Percentiles rank a stretch among this genome's conserved stretches.
phyloP scores from a whole-genome alignment of 2,113 vertebrate species.

The Microtus pennsylvanicus region DNA sequence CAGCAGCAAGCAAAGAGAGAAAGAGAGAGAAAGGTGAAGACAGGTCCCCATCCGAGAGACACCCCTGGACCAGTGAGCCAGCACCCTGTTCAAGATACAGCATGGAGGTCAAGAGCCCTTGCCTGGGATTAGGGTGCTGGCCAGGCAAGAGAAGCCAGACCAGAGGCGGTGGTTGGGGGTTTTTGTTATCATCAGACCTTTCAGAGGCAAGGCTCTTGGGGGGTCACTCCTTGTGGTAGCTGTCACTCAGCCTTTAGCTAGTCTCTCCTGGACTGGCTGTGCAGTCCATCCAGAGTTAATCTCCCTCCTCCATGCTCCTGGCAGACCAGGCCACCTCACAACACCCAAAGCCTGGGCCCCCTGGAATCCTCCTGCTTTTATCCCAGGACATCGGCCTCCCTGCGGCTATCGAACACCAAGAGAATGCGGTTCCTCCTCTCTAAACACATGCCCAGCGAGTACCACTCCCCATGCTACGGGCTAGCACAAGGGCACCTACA shows the following conservation, averaged over 20 bases:
- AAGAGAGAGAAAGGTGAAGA: slow-evolving; percentile 78
- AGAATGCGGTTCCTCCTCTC: not conserved
- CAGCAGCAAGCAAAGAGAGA: slow-evolving; percentile 82
- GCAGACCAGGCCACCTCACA: not conserved
- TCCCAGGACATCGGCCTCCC: not conserved
- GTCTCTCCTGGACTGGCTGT: not conserved
- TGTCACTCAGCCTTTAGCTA: not conserved
- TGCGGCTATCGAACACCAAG: not conserved
- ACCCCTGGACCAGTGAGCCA: not conserved
- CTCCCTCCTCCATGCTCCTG: not conserved
- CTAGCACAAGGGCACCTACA: not conserved
- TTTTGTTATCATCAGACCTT: not conserved
- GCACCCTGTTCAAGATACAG: not conserved
- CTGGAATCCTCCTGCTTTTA: not conserved
- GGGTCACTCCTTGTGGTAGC: not conserved
- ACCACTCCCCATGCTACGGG: not conserved
- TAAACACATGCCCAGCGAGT: not conserved
- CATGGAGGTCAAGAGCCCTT: not conserved
- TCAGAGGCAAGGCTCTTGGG: not conserved
- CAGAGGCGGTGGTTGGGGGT: not conserved
- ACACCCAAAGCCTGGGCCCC: not conserved
- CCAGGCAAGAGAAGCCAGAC: not conserved
- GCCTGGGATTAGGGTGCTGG: not conserved
- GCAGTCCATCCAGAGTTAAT: not conserved
- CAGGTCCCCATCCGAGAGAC: not conserved